Percentiles rank a stretch among this genome's conserved stretches.
Evolutionary conservation across 2,113 vertebrate species (phyloP).

Genomic region (Loxodonta africana): DNA sequence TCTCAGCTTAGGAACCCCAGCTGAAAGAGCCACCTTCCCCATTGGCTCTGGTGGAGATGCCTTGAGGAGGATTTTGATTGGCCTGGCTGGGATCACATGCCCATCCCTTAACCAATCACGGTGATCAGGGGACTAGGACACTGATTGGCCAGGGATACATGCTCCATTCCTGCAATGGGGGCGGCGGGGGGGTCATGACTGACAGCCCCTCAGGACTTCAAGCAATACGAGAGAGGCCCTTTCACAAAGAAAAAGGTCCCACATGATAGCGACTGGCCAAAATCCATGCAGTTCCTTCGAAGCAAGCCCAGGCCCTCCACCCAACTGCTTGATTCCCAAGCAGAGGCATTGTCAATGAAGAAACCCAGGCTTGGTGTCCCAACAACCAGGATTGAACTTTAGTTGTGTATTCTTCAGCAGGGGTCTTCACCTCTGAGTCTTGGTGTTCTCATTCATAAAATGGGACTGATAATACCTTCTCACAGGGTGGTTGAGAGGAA

Average conservation of each 20-base stretch:
- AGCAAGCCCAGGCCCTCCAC: background rate
- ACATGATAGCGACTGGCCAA: background rate
- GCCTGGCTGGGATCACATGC: slow-evolving; percentile 1
- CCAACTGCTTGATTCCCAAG: background rate
- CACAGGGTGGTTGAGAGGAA: background rate
- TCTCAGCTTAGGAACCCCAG: background rate
- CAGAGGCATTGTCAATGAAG: background rate
- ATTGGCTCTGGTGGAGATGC: background rate
- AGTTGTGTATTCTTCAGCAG: background rate
- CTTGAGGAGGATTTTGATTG: slow-evolving; percentile 19
- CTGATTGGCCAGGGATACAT: background rate
- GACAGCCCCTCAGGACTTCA: background rate
- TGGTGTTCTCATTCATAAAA: background rate
- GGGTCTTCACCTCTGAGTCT: slow-evolving; percentile 2
- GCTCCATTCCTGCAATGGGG: background rate
- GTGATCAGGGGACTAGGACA: background rate
- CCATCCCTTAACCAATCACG: slow-evolving; percentile 9
- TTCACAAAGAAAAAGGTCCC: background rate
- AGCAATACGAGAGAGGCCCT: background rate
- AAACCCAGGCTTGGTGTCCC: background rate
- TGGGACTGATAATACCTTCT: background rate
- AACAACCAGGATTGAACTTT: background rate
- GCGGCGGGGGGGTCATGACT: background rate
- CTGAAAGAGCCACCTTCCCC: background rate
- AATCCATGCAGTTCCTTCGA: background rate